Percentiles rank a stretch among this genome's conserved stretches.
phyloP scores from a whole-genome alignment of 2,888 invertebrate species.

The Xylota segnis region DNA sequence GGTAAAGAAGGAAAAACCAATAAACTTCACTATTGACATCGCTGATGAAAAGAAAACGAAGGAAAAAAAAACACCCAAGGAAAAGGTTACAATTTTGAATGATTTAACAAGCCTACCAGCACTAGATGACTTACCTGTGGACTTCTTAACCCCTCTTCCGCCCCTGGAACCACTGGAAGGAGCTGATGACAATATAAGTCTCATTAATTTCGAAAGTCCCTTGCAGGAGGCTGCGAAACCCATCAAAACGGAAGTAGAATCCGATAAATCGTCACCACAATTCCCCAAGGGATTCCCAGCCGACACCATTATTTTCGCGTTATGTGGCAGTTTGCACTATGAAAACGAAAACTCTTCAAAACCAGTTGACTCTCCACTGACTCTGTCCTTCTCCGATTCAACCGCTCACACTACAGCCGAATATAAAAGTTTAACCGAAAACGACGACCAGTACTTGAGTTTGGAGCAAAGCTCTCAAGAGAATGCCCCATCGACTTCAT shows the following conservation, averaged over 20 bases:
- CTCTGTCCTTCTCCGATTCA: conserved; percentile 69
- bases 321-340: conserved; percentile 83
- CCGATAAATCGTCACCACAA: conserved; percentile 28
- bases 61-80: conserved; percentile 15
- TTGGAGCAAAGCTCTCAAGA: conserved; percentile 79
- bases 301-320: conserved; percentile 82
- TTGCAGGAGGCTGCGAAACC: conserved; percentile 79
- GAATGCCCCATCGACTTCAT: conserved; percentile 76
- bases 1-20: conserved; percentile 64
- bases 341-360: conserved; percentile 80
- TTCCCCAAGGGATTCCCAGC: conserved; percentile 79
- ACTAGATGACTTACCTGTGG: conserved; percentile 77
- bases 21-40: conserved; percentile 43
- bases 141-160: conserved; percentile 79
- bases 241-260: conserved; percentile 52
- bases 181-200: conserved; percentile 78
- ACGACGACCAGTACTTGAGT: conserved; percentile 79
- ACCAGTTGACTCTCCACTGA: conserved; percentile 66
- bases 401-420: conserved; percentile 74
- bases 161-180: conserved; percentile 80
- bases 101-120: conserved; percentile 79
- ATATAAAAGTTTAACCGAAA: conserved; percentile 78
- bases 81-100: conserved; percentile 75
- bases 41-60: conserved; percentile 18
- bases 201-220: conserved; percentile 84